Percentiles rank a stretch among this genome's conserved stretches.
phyloP scores from a whole-genome alignment of 2,888 invertebrate genomes.

The Habroteleia sp. region DNA sequence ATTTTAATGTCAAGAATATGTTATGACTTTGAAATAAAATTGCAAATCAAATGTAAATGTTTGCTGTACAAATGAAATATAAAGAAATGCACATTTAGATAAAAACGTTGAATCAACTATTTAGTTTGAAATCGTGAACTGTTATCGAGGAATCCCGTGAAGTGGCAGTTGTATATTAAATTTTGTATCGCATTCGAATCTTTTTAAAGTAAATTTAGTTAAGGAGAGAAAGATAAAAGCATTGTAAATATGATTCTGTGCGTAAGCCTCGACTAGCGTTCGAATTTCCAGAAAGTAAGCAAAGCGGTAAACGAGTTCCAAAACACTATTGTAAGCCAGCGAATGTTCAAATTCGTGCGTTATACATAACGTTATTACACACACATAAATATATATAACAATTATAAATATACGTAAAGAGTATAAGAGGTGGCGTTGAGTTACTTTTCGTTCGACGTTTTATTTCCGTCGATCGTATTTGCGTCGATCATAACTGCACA shows the following conservation, averaged over 20 bases:
- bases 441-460: conserved; percentile 38
- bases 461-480: conserved; percentile 17
- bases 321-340: conserved; percentile 59
- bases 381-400: conserved; percentile 42
- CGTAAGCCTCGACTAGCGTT: conserved; percentile 57
- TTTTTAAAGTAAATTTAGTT: conserved; percentile 26
- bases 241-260: conserved; percentile 54
- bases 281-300: conserved; percentile 58
- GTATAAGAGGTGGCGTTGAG: conserved; percentile 17
- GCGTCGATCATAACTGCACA: conserved; percentile 22
- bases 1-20: no score
- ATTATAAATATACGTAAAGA: conserved; percentile 19
- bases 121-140: no score
- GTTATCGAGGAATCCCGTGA: no score
- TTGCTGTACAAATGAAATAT: no score
- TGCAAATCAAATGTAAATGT: no score
- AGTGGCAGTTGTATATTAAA: no score
- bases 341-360: conserved; percentile 45
- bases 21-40: no score
- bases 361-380: conserved; percentile 14
- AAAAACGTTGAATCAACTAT: no score
- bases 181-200: conserved; percentile 14
- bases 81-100: no score
- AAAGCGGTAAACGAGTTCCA: conserved; percentile 64
- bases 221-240: conserved; percentile 33